phyloP scores from a whole-genome alignment of 2,888 invertebrate species.

The Synanthedon andrenaeformis region DNA sequence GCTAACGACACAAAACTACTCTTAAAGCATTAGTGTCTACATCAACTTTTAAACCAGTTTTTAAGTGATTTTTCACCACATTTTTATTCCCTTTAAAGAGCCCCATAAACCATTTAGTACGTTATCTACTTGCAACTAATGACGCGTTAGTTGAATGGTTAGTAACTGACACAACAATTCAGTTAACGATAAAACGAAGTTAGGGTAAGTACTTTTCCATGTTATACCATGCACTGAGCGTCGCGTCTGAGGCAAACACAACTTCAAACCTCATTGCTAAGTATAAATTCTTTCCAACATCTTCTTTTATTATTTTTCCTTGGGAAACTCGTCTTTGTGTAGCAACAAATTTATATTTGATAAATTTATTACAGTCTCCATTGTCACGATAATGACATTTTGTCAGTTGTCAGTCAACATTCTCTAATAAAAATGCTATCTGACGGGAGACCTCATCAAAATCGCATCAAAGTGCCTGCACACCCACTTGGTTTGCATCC shows the following conservation, averaged over 20 bases:
- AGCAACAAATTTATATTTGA: neutral
- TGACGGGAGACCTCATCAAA: constrained; percentile 44
- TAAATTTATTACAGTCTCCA: neutral
- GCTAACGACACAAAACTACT: no score
- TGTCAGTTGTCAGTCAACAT: constrained; percentile 22
- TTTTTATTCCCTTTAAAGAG: neutral
- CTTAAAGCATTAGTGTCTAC: no score
- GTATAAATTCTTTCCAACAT: constrained; percentile 22
- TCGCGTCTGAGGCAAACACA: constrained; percentile 31
- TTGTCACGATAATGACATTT: neutral
- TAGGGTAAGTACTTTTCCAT: constrained; percentile 65
- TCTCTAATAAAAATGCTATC: constrained; percentile 42
- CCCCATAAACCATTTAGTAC: constrained; percentile 12
- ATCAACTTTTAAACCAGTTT: neutral
- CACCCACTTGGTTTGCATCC: constrained; percentile 35
- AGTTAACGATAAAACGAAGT: constrained; percentile 58
- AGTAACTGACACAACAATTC: constrained; percentile 50
- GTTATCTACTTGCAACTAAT: constrained; percentile 31
- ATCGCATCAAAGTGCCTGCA: constrained; percentile 45
- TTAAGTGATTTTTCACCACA: constrained; percentile 1
- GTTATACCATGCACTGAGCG: constrained; percentile 29
- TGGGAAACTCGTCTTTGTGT: neutral
- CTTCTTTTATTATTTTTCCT: constrained; percentile 13
- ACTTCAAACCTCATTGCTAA: constrained; percentile 18
- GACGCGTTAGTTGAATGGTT: constrained; percentile 33